Percentiles rank a stretch among this genome's conserved stretches.
Conservation (phyloP, 2,888 invertebrate species). For the Sussaba pulchella region DNA sequence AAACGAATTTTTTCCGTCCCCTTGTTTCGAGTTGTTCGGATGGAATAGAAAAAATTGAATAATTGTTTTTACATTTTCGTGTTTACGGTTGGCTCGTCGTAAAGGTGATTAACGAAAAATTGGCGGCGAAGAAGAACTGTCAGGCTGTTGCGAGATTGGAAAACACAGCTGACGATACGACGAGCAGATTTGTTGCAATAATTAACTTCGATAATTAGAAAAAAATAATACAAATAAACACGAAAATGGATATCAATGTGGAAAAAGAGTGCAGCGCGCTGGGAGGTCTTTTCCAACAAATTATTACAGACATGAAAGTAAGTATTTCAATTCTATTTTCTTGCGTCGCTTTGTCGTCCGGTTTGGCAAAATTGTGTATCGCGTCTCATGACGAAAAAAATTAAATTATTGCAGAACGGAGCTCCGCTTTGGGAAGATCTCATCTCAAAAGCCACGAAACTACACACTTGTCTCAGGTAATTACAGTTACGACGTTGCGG, state of each 20-base stretch:
- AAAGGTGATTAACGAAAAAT: neutral
- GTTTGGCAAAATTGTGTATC: neutral
- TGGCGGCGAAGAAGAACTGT: neutral
- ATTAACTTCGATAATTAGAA: neutral
- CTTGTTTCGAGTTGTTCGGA: neutral
- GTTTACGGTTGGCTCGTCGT: neutral
- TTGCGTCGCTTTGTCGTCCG: neutral
- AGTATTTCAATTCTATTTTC: constrained; percentile 67
- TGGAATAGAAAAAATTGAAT: neutral
- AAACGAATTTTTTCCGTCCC: neutral
- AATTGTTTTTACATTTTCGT: neutral
- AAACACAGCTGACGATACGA: neutral
- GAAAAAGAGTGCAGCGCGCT: constrained; percentile 94
- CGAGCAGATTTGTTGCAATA: neutral
- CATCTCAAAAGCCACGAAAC: constrained; percentile 96
- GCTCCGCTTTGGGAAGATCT: constrained; percentile 98
- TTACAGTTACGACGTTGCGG: constrained; percentile 73
- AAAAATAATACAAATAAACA: neutral
- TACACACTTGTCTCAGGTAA: constrained; percentile 97
- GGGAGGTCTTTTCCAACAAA: constrained; percentile 97
- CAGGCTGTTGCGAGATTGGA: neutral
- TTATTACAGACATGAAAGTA: constrained; percentile 99
- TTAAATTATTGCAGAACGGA: constrained; percentile 91
- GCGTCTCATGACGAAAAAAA: too few relatives aligned
- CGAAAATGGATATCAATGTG: constrained; percentile 89